These are phyloP conservation scores for Brienomyrus longianalis DNA, from an alignment of 2,113 vertebrate species.

Conservation along the genomic window DNA sequence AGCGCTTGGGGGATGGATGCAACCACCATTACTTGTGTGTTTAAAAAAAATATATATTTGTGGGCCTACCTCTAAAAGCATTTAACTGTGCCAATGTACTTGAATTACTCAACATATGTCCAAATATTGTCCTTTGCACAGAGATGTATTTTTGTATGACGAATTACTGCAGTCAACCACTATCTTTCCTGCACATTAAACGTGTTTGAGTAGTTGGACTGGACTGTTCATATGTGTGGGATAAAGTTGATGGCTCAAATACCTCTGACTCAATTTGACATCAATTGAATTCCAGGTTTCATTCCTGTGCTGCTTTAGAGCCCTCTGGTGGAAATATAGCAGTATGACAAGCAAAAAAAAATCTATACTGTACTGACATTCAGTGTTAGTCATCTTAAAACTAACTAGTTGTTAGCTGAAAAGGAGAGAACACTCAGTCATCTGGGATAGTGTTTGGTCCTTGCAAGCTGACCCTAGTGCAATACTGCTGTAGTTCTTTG, in stretches of 20 bases:
- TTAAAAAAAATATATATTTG: not conserved
- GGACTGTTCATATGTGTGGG: not conserved
- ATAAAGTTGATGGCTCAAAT: not conserved
- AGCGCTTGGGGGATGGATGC: not conserved
- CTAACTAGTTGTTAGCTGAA: not conserved
- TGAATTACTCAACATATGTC: conserved; percentile 35
- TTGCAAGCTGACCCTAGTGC: not conserved
- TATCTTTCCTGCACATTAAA: conserved; percentile 55
- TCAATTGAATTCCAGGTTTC: not conserved
- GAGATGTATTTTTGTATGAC: conserved; percentile 25
- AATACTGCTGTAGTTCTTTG: conserved; percentile 2
- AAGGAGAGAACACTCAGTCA: not conserved
- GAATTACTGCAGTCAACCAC: not conserved
- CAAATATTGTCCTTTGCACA: conserved; percentile 55
- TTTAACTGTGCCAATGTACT: conserved; percentile 43
- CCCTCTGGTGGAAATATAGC: not conserved
- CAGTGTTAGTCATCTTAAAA: not conserved
- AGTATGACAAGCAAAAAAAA: not conserved
- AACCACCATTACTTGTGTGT: not conserved
- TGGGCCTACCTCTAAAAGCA: conserved; percentile 51
- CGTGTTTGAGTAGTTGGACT: not conserved
- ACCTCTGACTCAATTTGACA: not conserved
- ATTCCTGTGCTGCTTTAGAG: not conserved
- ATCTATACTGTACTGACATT: too few species aligned
- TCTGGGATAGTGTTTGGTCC: not conserved